Percentiles rank a stretch among this genome's conserved stretches.
These are phyloP conservation scores for Sesamia inferens DNA, from an alignment of 2,888 invertebrate genomes.

Conservation along the genomic window DNA sequence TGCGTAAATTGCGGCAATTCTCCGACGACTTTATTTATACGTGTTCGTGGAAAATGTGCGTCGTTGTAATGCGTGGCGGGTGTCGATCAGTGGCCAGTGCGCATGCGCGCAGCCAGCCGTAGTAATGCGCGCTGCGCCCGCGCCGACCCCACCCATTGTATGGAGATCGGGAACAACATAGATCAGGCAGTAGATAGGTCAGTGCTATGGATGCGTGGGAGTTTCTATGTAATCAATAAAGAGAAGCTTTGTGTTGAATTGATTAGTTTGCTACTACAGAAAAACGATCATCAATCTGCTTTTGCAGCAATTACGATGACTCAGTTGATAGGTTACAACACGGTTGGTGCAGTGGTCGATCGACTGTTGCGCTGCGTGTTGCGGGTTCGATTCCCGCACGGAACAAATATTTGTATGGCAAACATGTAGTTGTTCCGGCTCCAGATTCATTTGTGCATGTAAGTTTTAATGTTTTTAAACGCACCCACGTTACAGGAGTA, in stretches of 20 bases:
- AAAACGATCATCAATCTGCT: not conserved
- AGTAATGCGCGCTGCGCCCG: constrained; percentile 66
- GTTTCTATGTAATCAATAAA: constrained; percentile 4
- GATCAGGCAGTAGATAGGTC: constrained; percentile 54
- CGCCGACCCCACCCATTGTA: constrained; percentile 76
- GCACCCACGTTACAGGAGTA: no score
- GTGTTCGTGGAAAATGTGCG: constrained; percentile 61
- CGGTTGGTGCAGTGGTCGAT: no score
- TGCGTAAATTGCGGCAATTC: constrained; percentile 63
- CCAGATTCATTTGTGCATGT: no score
- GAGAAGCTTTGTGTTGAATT: constrained; percentile 18
- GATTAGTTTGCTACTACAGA: constrained; percentile 1
- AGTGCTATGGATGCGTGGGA: constrained; percentile 30
- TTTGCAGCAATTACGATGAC: not conserved
- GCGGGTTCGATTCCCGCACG: no score
- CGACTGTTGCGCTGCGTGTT: no score
- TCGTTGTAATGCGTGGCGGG: constrained; percentile 66
- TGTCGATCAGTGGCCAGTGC: constrained; percentile 52
- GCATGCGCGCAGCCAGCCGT: constrained; percentile 63
- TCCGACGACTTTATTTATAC: constrained; percentile 63
- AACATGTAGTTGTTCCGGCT: no score
- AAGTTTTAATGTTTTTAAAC: no score
- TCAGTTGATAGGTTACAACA: not conserved
- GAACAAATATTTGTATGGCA: no score
- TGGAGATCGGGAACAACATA: constrained; percentile 73